Percentiles rank a stretch among this genome's conserved stretches.
These are phyloP conservation scores for Drosophila mauritiana DNA, from an alignment of 1,140 invertebrate species.

Conservation along the genomic window DNA sequence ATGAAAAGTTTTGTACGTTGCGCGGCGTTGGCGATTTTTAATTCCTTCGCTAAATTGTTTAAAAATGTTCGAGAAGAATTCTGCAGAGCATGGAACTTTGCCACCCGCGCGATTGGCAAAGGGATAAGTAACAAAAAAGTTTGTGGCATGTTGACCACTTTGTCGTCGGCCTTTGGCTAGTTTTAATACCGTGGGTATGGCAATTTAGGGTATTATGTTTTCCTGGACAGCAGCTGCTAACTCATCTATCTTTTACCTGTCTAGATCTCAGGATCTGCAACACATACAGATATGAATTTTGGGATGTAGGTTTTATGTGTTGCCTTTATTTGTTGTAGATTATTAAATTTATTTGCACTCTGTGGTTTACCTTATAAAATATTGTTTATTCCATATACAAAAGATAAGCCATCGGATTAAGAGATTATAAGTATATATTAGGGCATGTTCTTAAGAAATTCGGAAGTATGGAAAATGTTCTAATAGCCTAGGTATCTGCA, in stretches of 20 bases:
- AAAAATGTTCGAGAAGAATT: conserved; percentile 81
- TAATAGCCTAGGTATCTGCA: neutral
- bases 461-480: too few species aligned
- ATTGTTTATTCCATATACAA: too few species aligned
- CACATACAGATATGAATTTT: neutral
- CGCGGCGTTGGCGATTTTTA: conserved; percentile 79
- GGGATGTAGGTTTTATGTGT: neutral
- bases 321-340: conserved; percentile 5
- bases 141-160: conserved; percentile 82
- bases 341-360: neutral
- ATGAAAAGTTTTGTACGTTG: conserved; percentile 71
- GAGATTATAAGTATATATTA: too few species aligned
- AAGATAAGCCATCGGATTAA: too few species aligned
- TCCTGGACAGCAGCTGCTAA: neutral
- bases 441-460: too few species aligned
- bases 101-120: conserved; percentile 49
- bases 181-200: conserved; percentile 16
- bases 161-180: conserved; percentile 67
- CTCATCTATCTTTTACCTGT: neutral
- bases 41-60: conserved; percentile 82
- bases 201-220: neutral
- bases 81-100: conserved; percentile 56
- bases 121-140: conserved; percentile 68
- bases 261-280: neutral
- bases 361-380: too few species aligned